Percentiles rank a stretch among this genome's conserved stretches.
These are phyloP conservation scores for Acrossocheilus fasciatus DNA, from an alignment of 2,797 vertebrate genomes.

Conservation along the genomic window DNA sequence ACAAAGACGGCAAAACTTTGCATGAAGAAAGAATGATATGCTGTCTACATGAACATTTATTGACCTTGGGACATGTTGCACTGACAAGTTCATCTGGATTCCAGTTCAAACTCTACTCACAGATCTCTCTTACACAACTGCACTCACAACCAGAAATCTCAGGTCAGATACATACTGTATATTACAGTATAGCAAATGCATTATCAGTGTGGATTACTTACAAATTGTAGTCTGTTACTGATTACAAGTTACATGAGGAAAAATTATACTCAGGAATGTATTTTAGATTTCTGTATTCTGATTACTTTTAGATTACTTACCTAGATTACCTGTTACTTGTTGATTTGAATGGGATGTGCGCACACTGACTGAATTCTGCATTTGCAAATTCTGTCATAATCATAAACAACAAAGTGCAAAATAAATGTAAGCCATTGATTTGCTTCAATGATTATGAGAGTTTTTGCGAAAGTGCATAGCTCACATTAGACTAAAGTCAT, in stretches of 20 bases:
- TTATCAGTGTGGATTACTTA: not conserved
- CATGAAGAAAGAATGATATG: not conserved
- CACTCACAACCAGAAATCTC: not conserved
- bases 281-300: not conserved
- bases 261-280: not conserved
- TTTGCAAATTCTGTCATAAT: too few species aligned
- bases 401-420: too few species aligned
- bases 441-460: too few species aligned
- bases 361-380: too few species aligned
- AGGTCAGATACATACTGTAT: not conserved
- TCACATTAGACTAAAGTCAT: too few species aligned
- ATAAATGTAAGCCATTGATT: too few species aligned
- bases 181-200: not conserved
- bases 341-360: too few species aligned
- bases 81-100: constrained; percentile 22
- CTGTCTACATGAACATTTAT: not conserved
- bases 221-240: not conserved
- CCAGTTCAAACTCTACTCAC: constrained; percentile 6
- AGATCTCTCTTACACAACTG: not conserved
- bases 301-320: not conserved
- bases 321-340: too few species aligned
- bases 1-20: constrained; percentile 11
- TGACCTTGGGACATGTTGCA: constrained; percentile 25
- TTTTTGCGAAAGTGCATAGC: too few species aligned
- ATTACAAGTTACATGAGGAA: not conserved